Conservation (phyloP, 1,140 invertebrate species). For the Ladona fulva region DNA sequence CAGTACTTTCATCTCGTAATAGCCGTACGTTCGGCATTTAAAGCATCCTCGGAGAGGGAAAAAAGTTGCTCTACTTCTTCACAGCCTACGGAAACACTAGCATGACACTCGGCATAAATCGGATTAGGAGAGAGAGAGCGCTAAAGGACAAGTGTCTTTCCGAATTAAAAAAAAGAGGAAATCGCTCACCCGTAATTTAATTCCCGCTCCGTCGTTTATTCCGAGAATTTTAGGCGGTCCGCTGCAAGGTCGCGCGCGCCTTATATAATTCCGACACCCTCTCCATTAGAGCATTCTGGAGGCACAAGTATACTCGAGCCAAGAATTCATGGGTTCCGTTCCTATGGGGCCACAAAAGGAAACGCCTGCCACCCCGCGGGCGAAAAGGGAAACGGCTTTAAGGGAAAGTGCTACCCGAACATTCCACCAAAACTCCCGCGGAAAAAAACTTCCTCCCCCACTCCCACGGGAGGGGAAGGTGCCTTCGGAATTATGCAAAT, state of each 20-base stretch:
- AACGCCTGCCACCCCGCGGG: not conserved
- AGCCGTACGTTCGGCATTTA: no score
- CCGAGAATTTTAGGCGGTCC: not conserved
- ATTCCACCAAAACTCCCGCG: no score
- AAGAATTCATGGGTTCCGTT: not conserved
- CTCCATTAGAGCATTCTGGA: not conserved
- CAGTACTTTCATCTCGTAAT: no score
- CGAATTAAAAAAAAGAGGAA: no score
- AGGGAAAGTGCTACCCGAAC: no score
- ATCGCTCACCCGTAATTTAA: not conserved
- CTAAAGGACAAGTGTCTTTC: no score
- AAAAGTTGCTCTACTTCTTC: no score
- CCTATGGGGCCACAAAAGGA: not conserved
- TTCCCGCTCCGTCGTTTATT: not conserved
- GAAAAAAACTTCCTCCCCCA: not conserved
- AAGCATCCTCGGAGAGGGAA: no score
- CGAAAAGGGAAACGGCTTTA: not conserved
- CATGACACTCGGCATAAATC: no score
- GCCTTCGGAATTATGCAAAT: constrained; percentile 1
- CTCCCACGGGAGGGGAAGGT: not conserved
- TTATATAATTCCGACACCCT: not conserved
- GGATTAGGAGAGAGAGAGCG: no score
- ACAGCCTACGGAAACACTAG: no score
- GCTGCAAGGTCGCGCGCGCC: not conserved
- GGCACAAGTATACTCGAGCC: not conserved